Conservation (phyloP, 2,113 vertebrate genomes). For the Salvator merianae region DNA sequence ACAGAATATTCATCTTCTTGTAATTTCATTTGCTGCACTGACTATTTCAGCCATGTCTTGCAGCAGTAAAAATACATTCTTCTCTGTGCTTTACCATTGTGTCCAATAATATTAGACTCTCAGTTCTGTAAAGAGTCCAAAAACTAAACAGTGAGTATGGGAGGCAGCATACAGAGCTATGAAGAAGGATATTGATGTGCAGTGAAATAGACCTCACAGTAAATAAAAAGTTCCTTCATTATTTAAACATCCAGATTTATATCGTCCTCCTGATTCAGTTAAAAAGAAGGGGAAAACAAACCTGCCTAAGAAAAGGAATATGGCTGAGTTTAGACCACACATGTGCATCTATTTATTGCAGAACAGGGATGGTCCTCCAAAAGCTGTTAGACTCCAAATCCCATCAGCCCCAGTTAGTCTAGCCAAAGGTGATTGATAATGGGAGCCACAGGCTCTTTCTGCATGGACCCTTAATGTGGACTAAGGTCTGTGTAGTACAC, state of each 20-base stretch:
- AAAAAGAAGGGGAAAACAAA: slow-evolving; percentile 36
- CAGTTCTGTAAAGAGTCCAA: slow-evolving; percentile 53
- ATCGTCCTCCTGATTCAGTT: slow-evolving; percentile 44
- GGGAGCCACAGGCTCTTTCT: too few species aligned
- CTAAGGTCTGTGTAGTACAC: too few species aligned
- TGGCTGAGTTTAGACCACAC: slow-evolving; percentile 34
- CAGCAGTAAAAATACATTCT: slow-evolving; percentile 61
- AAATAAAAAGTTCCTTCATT: slow-evolving; percentile 53
- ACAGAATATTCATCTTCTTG: slow-evolving; percentile 53
- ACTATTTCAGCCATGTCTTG: slow-evolving; percentile 64
- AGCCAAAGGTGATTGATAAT: too few species aligned
- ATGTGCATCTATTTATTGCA: slow-evolving; percentile 34
- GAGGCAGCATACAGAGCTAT: slow-evolving; percentile 34
- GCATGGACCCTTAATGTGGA: too few species aligned
- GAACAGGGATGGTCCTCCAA: not conserved
- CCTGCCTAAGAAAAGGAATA: slow-evolving; percentile 30
- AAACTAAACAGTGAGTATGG: slow-evolving; percentile 53
- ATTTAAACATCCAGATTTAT: slow-evolving; percentile 43
- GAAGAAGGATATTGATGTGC: slow-evolving; percentile 25
- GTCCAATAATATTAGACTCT: slow-evolving; percentile 66
- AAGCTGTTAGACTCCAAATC: too few species aligned
- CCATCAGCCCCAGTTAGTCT: too few species aligned
- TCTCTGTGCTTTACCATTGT: slow-evolving; percentile 50
- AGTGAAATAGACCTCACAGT: slow-evolving; percentile 54
- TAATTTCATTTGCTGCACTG: slow-evolving; percentile 57